Evolutionary conservation across 1,140 invertebrate genomes (phyloP).

Genomic region (Gerris buenoi): DNA sequence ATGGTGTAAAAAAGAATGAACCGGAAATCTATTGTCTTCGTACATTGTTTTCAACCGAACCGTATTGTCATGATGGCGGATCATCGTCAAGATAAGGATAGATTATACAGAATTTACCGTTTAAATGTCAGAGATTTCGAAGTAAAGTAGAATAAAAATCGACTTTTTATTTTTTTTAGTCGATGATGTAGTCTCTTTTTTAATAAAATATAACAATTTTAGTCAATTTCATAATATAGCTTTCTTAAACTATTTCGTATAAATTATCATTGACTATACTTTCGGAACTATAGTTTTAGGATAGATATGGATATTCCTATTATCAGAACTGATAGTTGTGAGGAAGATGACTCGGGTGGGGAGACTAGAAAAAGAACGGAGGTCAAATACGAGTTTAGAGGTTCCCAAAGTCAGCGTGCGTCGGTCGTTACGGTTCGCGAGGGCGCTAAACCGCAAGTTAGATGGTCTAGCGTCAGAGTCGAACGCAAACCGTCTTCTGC

Average conservation of each 20-base stretch:
- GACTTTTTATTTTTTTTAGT: not conserved
- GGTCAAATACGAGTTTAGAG: conserved; percentile 20
- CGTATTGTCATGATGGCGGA: too few relatives aligned
- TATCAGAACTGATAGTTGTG: conserved; percentile 17
- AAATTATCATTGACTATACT: not conserved
- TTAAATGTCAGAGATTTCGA: not conserved
- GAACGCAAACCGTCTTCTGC: conserved; percentile 16
- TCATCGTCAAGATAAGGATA: too few relatives aligned
- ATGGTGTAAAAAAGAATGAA: too few relatives aligned
- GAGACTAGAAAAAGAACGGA: not conserved
- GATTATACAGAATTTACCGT: not conserved
- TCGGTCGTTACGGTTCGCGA: conserved; percentile 18
- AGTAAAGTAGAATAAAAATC: not conserved
- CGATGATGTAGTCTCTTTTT: not conserved
- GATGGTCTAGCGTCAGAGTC: conserved; percentile 20
- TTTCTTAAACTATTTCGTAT: not conserved
- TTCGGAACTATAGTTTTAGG: not conserved
- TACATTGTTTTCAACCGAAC: too few relatives aligned
- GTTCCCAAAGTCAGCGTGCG: conserved; percentile 17
- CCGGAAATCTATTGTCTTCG: too few relatives aligned
- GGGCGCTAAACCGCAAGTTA: conserved; percentile 14
- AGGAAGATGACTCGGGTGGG: conserved; percentile 5
- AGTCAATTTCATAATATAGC: not conserved
- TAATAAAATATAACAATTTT: not conserved
- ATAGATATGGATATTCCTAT: conserved; percentile 21